Evolutionary conservation across 35 echinoderm and acorn worm species (phyloP).

Genomic region (Stichopus chloronotus): DNA sequence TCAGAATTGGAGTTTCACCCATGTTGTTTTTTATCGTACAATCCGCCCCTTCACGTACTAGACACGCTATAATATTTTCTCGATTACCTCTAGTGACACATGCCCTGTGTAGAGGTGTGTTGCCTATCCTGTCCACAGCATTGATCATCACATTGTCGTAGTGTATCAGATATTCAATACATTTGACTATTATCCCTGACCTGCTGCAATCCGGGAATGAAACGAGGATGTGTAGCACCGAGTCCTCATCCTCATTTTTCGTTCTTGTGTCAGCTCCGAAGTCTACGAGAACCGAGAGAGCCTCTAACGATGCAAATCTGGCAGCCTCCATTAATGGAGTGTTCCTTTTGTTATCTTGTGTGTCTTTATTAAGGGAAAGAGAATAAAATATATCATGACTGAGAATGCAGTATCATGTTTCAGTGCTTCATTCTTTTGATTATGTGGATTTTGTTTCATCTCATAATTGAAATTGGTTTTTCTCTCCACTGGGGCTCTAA

Average conservation of each 20-base stretch:
- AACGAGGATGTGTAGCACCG: not conserved
- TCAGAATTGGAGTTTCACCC: constrained; percentile 2
- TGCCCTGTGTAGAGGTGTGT: constrained; percentile 22
- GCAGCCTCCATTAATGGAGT: constrained; percentile 21
- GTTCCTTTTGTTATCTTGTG: not conserved
- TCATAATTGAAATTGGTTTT: not conserved
- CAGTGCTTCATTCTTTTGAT: not conserved
- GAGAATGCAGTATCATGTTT: not conserved
- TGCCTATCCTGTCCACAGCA: not conserved
- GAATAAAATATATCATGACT: not conserved
- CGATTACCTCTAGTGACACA: not conserved
- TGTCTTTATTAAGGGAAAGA: not conserved
- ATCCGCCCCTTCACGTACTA: constrained; percentile 8
- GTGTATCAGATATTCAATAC: not conserved
- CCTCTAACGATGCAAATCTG: constrained; percentile 18
- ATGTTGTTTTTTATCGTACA: constrained; percentile 18
- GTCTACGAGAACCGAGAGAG: not conserved
- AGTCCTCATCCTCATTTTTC: not conserved
- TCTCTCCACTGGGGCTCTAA: too few species aligned
- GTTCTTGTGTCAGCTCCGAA: not conserved
- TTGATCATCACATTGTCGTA: not conserved
- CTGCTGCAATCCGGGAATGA: not conserved
- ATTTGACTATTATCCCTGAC: not conserved
- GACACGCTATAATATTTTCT: not conserved
- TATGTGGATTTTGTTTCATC: not conserved